Percentiles rank a stretch among this genome's conserved stretches.
phyloP scores from a whole-genome alignment of 2,888 invertebrate species.

The Melanotus villosus region DNA sequence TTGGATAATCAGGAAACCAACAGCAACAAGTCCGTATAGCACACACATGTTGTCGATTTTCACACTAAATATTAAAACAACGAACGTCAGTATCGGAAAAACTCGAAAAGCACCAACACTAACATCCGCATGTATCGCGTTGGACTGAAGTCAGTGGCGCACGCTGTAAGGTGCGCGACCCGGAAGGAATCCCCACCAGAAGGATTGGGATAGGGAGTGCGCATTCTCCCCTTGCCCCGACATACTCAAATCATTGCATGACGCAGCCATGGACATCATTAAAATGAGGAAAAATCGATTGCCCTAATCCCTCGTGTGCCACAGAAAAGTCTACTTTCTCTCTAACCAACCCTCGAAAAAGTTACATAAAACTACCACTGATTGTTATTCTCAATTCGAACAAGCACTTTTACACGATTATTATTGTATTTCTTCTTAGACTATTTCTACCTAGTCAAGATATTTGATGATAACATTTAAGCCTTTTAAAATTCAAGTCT shows the following conservation, averaged over 20 bases:
- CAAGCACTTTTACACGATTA: too few relatives aligned
- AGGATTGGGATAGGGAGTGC: slow-evolving; percentile 23
- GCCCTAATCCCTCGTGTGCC: too few relatives aligned
- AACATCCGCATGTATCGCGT: slow-evolving; percentile 11
- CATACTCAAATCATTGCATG: slow-evolving; percentile 35
- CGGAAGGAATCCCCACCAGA: slow-evolving; percentile 45
- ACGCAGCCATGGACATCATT: slow-evolving; percentile 38
- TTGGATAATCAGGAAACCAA: slow-evolving; percentile 34
- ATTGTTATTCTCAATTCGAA: too few relatives aligned
- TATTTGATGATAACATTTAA: too few relatives aligned
- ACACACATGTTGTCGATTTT: slow-evolving; percentile 42
- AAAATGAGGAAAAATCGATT: slow-evolving; percentile 37
- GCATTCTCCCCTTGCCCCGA: slow-evolving; percentile 29
- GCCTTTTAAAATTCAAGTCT: too few relatives aligned
- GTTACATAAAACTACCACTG: too few relatives aligned
- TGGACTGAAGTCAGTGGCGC: slow-evolving; percentile 43
- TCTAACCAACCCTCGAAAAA: too few relatives aligned
- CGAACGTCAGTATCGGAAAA: slow-evolving; percentile 34
- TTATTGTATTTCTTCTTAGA: too few relatives aligned
- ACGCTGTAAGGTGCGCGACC: slow-evolving; percentile 44
- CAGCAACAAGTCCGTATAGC: slow-evolving; percentile 40
- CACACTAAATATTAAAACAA: slow-evolving; percentile 20
- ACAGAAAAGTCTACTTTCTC: too few relatives aligned
- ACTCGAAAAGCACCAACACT: slow-evolving; percentile 33
- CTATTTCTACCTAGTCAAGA: too few relatives aligned